A percentile compares a stretch with the other conserved stretches of the same genome.
phyloP scores from a whole-genome alignment of 2,797 vertebrate species.

The Anas bernieri region DNA sequence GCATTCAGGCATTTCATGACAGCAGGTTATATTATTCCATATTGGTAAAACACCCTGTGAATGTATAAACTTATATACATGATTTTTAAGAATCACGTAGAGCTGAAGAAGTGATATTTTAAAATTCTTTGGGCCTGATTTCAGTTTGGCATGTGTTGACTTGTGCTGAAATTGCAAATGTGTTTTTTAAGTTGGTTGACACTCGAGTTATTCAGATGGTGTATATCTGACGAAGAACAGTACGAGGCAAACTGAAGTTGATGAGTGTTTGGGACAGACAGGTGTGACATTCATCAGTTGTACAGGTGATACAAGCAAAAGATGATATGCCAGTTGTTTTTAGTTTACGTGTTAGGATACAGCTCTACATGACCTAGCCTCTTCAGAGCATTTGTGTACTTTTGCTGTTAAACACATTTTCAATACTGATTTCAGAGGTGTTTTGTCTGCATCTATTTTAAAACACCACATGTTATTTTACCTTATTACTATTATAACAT shows the following conservation, averaged over 20 bases:
- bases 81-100: not conserved
- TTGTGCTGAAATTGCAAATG: slow-evolving; percentile 38
- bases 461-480: not conserved
- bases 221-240: not conserved
- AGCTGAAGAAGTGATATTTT: slow-evolving; percentile 9
- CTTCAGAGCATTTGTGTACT: not conserved
- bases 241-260: not conserved
- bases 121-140: not conserved
- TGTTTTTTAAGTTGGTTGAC: not conserved
- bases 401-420: not conserved
- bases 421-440: not conserved
- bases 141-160: slow-evolving; percentile 25
- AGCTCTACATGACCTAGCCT: not conserved
- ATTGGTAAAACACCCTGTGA: slow-evolving; percentile 58
- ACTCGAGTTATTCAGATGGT: not conserved
- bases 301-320: not conserved
- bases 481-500: not conserved
- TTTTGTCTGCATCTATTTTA: not conserved
- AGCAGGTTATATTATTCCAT: slow-evolving; percentile 42
- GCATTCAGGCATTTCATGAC: slow-evolving; percentile 16
- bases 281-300: not conserved
- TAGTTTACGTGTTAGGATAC: not conserved
- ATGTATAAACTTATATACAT: slow-evolving; percentile 5
- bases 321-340: not conserved
- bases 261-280: not conserved